phyloP scores from a whole-genome alignment of 2,797 vertebrate species.

The Catamblyrhynchus diadema region DNA sequence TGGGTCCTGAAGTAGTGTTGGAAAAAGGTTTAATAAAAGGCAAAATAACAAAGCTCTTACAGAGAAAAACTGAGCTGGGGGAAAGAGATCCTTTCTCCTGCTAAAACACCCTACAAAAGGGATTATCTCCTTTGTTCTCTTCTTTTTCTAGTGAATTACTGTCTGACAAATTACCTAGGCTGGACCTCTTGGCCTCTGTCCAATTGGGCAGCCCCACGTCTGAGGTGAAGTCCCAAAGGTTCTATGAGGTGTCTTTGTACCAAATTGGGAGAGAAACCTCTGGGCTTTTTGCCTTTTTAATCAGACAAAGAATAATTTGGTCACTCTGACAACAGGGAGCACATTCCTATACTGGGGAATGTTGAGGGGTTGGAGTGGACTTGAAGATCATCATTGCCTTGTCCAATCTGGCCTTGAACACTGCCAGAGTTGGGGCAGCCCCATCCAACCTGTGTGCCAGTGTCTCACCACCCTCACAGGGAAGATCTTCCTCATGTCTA shows the following conservation, averaged over 20 bases:
- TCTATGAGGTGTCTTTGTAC: not conserved
- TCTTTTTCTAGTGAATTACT: not conserved
- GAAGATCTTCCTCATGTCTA: not conserved
- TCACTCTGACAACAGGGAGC: not conserved
- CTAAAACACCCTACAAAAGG: not conserved
- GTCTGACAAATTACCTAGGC: not conserved
- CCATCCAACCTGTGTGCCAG: not conserved
- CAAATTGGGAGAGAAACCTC: not conserved
- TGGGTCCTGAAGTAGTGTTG: not conserved
- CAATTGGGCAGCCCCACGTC: not conserved
- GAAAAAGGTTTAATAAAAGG: not conserved
- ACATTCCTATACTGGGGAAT: not conserved
- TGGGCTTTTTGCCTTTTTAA: not conserved
- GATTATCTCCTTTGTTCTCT: not conserved
- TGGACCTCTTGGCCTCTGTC: not conserved
- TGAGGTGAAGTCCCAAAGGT: not conserved
- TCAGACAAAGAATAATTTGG: not conserved
- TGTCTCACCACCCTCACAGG: not conserved
- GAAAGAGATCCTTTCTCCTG: not conserved
- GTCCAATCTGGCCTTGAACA: rapidly evolving
- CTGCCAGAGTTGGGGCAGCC: not conserved
- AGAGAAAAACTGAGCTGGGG: not conserved
- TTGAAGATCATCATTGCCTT: no score
- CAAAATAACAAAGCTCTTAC: not conserved
- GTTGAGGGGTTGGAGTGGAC: not conserved